Base-by-base conservation (phyloP, 2,113 vertebrate species). In the Kryptolebias marmoratus region DNA sequence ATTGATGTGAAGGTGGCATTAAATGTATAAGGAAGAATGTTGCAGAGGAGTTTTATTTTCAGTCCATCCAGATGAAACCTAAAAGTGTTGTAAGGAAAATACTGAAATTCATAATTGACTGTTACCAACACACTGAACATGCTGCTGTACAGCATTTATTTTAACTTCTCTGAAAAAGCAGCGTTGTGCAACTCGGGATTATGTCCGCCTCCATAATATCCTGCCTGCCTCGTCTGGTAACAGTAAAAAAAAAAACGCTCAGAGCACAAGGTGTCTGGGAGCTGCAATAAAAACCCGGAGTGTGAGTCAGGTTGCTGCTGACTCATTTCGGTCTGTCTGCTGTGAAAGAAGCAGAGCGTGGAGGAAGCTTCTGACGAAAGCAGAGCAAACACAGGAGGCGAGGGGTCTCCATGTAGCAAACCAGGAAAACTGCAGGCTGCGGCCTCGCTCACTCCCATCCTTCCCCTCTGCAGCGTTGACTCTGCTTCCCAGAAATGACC, bases 401-500 rank as follows among this genome's bases (percentile, higher is more conserved):
- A 81, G 42, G 71, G 73, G 70, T 55, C 71, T 84, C 76, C 1
- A 15, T 75, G 64, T 60, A 7, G 27, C 49, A 76, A 78, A 80
- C 79, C 83, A 81, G 89, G 85, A 90, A 91, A 79, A 82, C 77
- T 5, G 45, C 22, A 30, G 11, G 74, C 84, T 72, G 49, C 68
- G 55, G 76, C 58, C 5, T 11, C 0, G 64, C 49, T 81, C 78
- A 78, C 85, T 80, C 88, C 87, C 88, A 87, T 87, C 90, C 84
- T 85, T 79, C 79, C 76, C 66, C 64, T 61, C 56, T 12, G 2
- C 5, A 13, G 13, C 63, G 71, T 81, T 71, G 70, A 61, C 39
- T 68, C 42, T 32, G 44, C 74, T 89, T 90, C 89, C 83, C 83
- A 85, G 85, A 89, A 92, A 77, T 83, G 78, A 86, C 82, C 72